Base-by-base conservation (phyloP, 2,797 vertebrate genomes). In the Gymnopithys bicolor region DNA sequence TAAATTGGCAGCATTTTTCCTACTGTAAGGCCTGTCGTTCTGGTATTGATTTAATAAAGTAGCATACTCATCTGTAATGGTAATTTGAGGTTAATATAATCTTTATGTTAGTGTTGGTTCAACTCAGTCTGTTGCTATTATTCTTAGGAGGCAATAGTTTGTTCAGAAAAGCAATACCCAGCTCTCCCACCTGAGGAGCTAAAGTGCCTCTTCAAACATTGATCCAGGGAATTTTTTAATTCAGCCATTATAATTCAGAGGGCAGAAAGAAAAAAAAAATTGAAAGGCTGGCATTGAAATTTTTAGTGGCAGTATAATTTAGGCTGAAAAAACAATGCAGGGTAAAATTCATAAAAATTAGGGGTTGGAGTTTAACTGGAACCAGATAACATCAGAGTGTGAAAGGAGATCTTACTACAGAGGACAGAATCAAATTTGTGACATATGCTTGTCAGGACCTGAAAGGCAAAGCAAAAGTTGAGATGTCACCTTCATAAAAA, bases 1-100 rank as follows among this genome's bases (percentile, higher is more conserved):
- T 68, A 92, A 92, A 85, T 45, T 84, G 74, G 49, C 68, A 93
- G 27, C 19, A 76, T 89, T 88, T 94, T 87, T 35, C 13, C 64
- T 80, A 21, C 59, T 59, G 7, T 27, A 94, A 89, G 22, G 17
- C 23, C 43, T 80, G 39, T 60, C 90, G 68, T 93, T 90, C 46
- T 80, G 55, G 13, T 90, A 91, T 84, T 80, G 75, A 93, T 94
- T 94, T 70, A 90, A 78, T 81, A 88, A 75, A 90, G 63, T 67
- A 75, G 7, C 15, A 45, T 56, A 39, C 35, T 93, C 53, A 83
- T 90, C 49, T 93, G 28, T 84, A 93, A 87, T 73, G 43, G 56
- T 90, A 95, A 93, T 85, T 88, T 67, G 68, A 91, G 70, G 69
- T 88, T 94, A 94, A 92, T 52, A 93, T 67, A 87, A 96, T 35